Evolutionary conservation across 2,888 invertebrate genomes (phyloP), one percentile per base, ranked within the genome.

Genomic region (Orthosia incerta): DNA sequence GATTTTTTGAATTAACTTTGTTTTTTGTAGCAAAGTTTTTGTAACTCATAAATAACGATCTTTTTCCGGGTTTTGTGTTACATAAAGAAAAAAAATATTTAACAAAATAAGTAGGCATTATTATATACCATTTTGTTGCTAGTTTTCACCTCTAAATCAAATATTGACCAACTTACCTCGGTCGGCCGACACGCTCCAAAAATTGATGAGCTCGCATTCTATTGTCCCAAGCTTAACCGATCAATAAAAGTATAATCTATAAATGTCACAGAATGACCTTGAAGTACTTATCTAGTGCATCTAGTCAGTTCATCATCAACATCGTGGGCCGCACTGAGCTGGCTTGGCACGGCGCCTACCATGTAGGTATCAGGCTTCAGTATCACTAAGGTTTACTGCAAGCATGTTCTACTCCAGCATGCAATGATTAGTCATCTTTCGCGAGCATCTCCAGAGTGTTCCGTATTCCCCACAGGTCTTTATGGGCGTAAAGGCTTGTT

Each of bases 91-190:
- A 57, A 63, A 4, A 18, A 13, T 4, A 50, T 26, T 13, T 9
- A n/a, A 26, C 2, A 23, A 63, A 60, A 60, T 59, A 11, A 31
- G 31, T 20, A n/a, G 12, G 12, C 12, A n/a, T 3, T 13, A n/a
- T 18, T n/a, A n/a, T n/a, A 9, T 23, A n/a, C 20, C n/a, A 26
- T 45, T 51, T 26, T 55, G 55, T 66, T 15, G 59, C 31, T 51
- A 31, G 18, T 55, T 23, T 39, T n/a, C 59, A 5, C 59, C 39
- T n/a, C 39, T n/a, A n/a, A 59, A 59, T 3, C 60, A 23, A 15
- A 39, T 55, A 18, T 61, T 55, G 62, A 57, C 18, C 45, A 59
- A 57, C 51, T 59, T 71, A 23, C 39, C 16, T 53, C 46, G 46
- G 16, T 31, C 51, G 51, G 9, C 20, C 57, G 63, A 18, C 45